phyloP scores from a whole-genome alignment of 2,797 vertebrate species.

The Potorous gilbertii region DNA sequence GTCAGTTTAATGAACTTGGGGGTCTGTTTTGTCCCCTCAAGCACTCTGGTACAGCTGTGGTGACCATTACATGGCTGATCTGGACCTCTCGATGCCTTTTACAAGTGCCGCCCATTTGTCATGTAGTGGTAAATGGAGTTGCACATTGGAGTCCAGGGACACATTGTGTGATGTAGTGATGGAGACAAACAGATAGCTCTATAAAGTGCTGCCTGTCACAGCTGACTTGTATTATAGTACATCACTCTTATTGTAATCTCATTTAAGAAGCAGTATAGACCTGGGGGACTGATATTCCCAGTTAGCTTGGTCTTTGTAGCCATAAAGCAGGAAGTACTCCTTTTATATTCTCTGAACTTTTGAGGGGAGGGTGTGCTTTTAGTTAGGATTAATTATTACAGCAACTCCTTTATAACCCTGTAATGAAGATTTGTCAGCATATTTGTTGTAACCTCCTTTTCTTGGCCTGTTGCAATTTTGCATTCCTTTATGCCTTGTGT shows the following conservation, averaged over 20 bases:
- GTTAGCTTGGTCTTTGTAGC: constrained; percentile 87
- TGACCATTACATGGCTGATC: constrained; percentile 92
- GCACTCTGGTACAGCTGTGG: constrained; percentile 89
- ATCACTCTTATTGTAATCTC: constrained; percentile 88
- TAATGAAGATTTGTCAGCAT: constrained; percentile 75
- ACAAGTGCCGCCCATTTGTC: constrained; percentile 93
- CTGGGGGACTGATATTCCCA: constrained; percentile 85
- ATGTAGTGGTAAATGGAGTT: constrained; percentile 92
- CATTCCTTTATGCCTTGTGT: constrained; percentile 14
- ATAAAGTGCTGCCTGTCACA: constrained; percentile 87
- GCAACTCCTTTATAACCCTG: constrained; percentile 67
- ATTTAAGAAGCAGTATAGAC: constrained; percentile 84
- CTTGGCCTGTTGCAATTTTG: constrained; percentile 29
- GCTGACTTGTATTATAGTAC: constrained; percentile 78
- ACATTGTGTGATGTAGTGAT: constrained; percentile 83
- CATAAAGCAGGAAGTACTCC: constrained; percentile 85
- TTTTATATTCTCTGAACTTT: constrained; percentile 86
- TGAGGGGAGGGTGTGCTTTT: constrained; percentile 72
- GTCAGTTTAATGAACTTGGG: constrained; percentile 95
- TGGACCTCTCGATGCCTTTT: constrained; percentile 83
- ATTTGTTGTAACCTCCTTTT: constrained; percentile 37
- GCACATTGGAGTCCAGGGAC: constrained; percentile 93
- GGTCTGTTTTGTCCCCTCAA: constrained; percentile 86
- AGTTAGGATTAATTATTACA: constrained; percentile 83
- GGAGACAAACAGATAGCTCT: constrained; percentile 86